These are phyloP conservation scores for Laothoe populi DNA, from an alignment of 2,888 invertebrate species.

Conservation along the genomic window DNA sequence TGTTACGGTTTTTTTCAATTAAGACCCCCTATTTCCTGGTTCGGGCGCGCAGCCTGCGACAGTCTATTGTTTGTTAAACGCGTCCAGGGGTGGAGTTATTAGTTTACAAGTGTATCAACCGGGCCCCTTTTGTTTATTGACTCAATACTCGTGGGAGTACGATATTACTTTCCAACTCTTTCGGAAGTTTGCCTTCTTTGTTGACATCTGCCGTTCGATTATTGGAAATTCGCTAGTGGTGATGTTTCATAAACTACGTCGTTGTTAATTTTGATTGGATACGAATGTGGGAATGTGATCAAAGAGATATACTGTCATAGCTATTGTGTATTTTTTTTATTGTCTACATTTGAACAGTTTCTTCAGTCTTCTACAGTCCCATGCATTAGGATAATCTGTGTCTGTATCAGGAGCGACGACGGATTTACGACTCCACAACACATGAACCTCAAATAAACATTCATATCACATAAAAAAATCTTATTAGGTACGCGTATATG, in stretches of 20 bases:
- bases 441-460: too few relatives aligned
- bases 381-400: too few relatives aligned
- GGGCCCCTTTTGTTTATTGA: conserved; percentile 78
- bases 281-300: neutral
- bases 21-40: conserved; percentile 47
- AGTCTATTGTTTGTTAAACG: conserved; percentile 70
- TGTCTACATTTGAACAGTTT: too few relatives aligned
- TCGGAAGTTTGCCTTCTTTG: conserved; percentile 81
- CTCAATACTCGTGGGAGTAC: conserved; percentile 62
- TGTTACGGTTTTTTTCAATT: conserved; percentile 47
- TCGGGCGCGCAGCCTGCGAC: conserved; percentile 46
- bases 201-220: conserved; percentile 79
- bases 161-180: conserved; percentile 81
- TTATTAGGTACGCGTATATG: too few relatives aligned
- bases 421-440: too few relatives aligned
- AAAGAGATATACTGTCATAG: too few relatives aligned
- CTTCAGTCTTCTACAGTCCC: too few relatives aligned
- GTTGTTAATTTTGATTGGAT: conserved; percentile 54
- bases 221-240: conserved; percentile 66
- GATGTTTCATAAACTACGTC: conserved; percentile 63
- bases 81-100: conserved; percentile 71
- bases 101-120: conserved; percentile 84
- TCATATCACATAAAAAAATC: too few relatives aligned
- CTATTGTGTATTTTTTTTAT: too few relatives aligned
- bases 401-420: too few relatives aligned